phyloP scores from a whole-genome alignment of 2,113 vertebrate species.

The Planiliza haematocheilus region DNA sequence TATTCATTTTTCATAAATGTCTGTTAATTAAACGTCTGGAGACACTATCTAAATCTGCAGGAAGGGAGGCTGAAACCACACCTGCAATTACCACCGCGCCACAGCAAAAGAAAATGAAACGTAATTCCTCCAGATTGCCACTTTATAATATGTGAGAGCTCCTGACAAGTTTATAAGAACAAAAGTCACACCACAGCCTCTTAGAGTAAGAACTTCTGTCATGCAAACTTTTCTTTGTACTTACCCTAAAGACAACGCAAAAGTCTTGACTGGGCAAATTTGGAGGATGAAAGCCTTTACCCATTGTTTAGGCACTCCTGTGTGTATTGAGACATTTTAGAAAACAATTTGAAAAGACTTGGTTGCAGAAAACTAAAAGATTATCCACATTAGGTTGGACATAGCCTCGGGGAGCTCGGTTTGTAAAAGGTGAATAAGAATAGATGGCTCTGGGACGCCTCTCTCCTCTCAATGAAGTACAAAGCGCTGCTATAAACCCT shows the following conservation, averaged over 20 bases:
- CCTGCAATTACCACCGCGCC: no score
- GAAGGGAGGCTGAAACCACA: no score
- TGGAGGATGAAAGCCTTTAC: not conserved
- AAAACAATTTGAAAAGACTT: not conserved
- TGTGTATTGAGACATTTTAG: not conserved
- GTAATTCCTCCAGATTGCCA: no score
- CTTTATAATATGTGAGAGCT: no score
- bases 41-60: no score
- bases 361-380: slow-evolving; percentile 5
- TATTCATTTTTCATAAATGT: no score
- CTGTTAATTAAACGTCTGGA: no score
- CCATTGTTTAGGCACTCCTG: not conserved
- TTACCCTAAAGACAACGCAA: not conserved
- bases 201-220: no score
- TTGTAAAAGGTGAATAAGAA: slow-evolving; percentile 37
- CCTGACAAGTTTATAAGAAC: no score
- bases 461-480: slow-evolving; percentile 33
- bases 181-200: no score
- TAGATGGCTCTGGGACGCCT: slow-evolving; percentile 28
- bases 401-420: slow-evolving; percentile 16
- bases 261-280: not conserved
- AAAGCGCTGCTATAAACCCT: slow-evolving; percentile 46
- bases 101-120: no score
- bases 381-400: slow-evolving; percentile 29
- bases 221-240: no score